Evolutionary conservation across 2,888 invertebrate genomes (phyloP), one percentile per base, ranked within the genome.

Genomic region (Sisyra terminalis): DNA sequence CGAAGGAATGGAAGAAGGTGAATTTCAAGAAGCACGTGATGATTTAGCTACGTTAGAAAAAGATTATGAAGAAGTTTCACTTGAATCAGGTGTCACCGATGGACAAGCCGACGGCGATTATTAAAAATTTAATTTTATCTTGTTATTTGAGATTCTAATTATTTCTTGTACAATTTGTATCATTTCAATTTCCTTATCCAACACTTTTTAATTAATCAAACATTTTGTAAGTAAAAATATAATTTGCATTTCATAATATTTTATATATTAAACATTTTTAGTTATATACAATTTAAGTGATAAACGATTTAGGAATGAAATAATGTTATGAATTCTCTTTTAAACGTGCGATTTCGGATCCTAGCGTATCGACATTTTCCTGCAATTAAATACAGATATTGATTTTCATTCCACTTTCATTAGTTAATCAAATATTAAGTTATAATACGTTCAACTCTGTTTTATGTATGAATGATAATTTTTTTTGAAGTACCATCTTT

Each of bases 1-100:
- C 6, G 60, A 84, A 59, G 85, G 84, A 43, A 84, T 84, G 83
- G 81, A 82, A 55, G 82, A 82, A 58, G 84, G 83, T 0, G 86
- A 86, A 60, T 85, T 86, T 62, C 71, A 76, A 6, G 84, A 86
- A 58, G 85, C 85, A 15, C 69, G 84, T 17, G 84, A 85, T 56
- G 82, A 85, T 61, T 65, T 86, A 48, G 79, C 74, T 42, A 73
- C 76, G 15, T 63, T 81, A 3, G 81, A 81, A 59, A 69, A 75
- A 51, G 82, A 83, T 54, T 81, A 81, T 59, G 77, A 79, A 51
- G 81, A 81, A 57, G 81, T 81, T 11, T 78, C 78, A 45, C 18
- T 18, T n/a, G 81, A 81, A 53, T 66, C 67, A 16, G 59, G 60
- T 31, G 66, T 47, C 1, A 48, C 46, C 11, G 48, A 50, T 39